phyloP scores from a whole-genome alignment of 2,797 vertebrate species.

The Oceanodroma leucorhoa region DNA sequence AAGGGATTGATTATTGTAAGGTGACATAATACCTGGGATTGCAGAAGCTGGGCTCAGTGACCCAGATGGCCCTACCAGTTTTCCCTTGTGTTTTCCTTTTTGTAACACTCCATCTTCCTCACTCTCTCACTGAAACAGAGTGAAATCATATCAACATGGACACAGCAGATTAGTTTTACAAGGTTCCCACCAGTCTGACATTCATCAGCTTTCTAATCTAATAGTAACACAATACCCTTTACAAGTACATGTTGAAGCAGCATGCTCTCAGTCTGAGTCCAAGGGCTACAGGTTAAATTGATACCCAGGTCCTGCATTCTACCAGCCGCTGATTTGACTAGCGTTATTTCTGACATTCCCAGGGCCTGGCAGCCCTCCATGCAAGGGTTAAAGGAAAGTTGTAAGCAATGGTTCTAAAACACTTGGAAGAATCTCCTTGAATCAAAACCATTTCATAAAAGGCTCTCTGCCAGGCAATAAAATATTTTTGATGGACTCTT shows the following conservation, averaged over 20 bases:
- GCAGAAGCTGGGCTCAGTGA: background rate
- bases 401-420: slow-evolving; percentile 47
- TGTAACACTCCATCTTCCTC: background rate
- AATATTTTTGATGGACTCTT: slow-evolving; percentile 60
- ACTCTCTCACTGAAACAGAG: background rate
- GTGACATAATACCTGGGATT: background rate
- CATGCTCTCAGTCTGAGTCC: background rate
- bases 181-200: slow-evolving; percentile 53
- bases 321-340: background rate
- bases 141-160: slow-evolving; percentile 46
- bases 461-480: slow-evolving; percentile 58
- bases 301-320: slow-evolving; percentile 2
- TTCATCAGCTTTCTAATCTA: slow-evolving; percentile 43
- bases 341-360: background rate
- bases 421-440: slow-evolving; percentile 56
- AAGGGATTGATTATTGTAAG: background rate
- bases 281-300: slow-evolving; percentile 29
- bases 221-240: slow-evolving; percentile 39
- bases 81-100: background rate
- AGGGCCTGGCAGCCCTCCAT: slow-evolving; percentile 29
- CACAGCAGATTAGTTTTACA: slow-evolving; percentile 61
- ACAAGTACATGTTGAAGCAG: background rate
- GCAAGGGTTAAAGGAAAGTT: slow-evolving; percentile 64
- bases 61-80: background rate
- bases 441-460: slow-evolving; percentile 64